Conservation (phyloP, 2,113 vertebrate genomes). For the Pelmatolapia mariae region DNA sequence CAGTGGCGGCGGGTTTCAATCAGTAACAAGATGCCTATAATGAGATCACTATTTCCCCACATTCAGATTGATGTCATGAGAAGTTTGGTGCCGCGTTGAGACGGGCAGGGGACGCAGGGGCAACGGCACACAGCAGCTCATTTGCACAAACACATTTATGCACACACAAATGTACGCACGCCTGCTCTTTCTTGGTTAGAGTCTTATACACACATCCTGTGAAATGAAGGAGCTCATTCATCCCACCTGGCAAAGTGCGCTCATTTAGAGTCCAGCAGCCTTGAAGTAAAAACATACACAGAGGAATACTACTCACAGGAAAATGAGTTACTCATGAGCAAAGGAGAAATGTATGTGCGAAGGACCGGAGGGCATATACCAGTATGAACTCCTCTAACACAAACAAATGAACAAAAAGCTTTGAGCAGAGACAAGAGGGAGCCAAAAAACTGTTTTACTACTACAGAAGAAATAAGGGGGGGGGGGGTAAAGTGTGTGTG, state of each 20-base stretch:
- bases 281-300: slow-evolving; percentile 70
- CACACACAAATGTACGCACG: slow-evolving; percentile 49
- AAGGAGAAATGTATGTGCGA: slow-evolving; percentile 44
- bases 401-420: slow-evolving; percentile 55
- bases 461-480: not conserved
- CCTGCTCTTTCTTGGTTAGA: slow-evolving; percentile 55
- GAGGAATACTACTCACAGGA: slow-evolving; percentile 63
- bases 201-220: slow-evolving; percentile 70
- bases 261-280: slow-evolving; percentile 69
- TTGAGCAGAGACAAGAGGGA: slow-evolving; percentile 5
- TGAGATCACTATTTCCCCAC: slow-evolving; percentile 75
- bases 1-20: slow-evolving; percentile 69
- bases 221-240: slow-evolving; percentile 76
- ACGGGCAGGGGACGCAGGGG: slow-evolving; percentile 24
- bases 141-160: not conserved
- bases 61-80: slow-evolving; percentile 74
- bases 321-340: slow-evolving; percentile 49
- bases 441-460: slow-evolving; percentile 33
- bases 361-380: slow-evolving; percentile 30
- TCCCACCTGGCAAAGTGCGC: slow-evolving; percentile 63
- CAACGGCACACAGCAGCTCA: slow-evolving; percentile 5
- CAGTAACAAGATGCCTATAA: slow-evolving; percentile 71
- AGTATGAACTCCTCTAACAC: slow-evolving; percentile 19
- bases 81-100: slow-evolving; percentile 56
- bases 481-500: slow-evolving; percentile 1